Evolutionary conservation across 2,888 invertebrate species (phyloP).

Genomic region (Phrixothrix hirtus): DNA sequence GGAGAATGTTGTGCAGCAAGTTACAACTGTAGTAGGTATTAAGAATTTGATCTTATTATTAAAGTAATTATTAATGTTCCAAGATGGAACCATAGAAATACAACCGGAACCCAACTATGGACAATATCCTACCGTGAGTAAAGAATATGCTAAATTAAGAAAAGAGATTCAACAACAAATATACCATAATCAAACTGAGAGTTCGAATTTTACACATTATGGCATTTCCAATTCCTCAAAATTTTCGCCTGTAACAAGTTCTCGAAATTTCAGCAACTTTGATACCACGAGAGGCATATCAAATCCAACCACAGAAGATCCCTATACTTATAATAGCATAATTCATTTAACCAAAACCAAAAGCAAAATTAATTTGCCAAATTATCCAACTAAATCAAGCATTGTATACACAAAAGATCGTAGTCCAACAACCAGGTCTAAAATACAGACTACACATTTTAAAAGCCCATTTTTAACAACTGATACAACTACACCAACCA

Average conservation of each 20-base stretch:
- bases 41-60: not conserved
- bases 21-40: slow-evolving; percentile 74
- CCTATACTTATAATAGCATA: slow-evolving; percentile 37
- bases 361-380: no score
- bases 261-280: slow-evolving; percentile 41
- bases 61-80: slow-evolving; percentile 1
- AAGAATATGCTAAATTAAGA: slow-evolving; percentile 60
- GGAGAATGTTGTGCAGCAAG: slow-evolving; percentile 85
- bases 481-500: slow-evolving; percentile 12
- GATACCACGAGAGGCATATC: slow-evolving; percentile 45
- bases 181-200: not conserved
- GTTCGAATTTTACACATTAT: slow-evolving; percentile 39
- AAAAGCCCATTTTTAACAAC: slow-evolving; percentile 34
- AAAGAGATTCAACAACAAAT: slow-evolving; percentile 51
- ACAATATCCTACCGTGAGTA: slow-evolving; percentile 58
- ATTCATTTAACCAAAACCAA: no score
- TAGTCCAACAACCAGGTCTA: slow-evolving; percentile 37
- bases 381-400: slow-evolving; percentile 13
- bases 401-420: slow-evolving; percentile 25
- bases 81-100: slow-evolving; percentile 61
- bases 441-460: slow-evolving; percentile 36
- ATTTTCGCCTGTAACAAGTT: slow-evolving; percentile 35
- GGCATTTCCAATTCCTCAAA: slow-evolving; percentile 46
- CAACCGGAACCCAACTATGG: slow-evolving; percentile 59
- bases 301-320: slow-evolving; percentile 41